Evolutionary conservation across 2,113 vertebrate genomes (phyloP).

Genomic region (Daboia siamensis): DNA sequence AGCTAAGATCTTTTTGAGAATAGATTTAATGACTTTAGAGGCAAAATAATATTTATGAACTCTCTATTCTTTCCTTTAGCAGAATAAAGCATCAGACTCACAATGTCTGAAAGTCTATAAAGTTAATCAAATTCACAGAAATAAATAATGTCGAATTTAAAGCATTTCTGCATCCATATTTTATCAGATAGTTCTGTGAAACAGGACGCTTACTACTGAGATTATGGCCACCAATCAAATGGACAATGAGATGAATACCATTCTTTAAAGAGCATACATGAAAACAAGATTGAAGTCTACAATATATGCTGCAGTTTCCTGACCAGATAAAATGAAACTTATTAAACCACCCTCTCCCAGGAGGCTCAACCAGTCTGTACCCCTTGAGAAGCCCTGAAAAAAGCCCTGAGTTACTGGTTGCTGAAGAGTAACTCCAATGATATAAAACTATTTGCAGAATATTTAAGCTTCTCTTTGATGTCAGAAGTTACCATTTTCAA

Average conservation of each 20-base stretch:
- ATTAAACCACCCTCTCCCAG: not conserved
- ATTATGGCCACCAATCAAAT: not conserved
- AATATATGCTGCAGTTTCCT: not conserved
- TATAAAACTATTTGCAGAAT: not conserved
- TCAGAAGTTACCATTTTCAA: not conserved
- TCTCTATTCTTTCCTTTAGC: not conserved
- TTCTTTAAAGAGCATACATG: not conserved
- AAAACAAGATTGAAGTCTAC: not conserved
- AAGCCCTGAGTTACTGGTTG: not conserved
- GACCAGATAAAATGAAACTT: not conserved
- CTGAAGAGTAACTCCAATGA: not conserved
- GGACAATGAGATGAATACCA: not conserved
- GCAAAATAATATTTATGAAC: not conserved
- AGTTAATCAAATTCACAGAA: not conserved
- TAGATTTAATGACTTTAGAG: not conserved
- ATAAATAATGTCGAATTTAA: not conserved
- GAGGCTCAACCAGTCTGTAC: not conserved
- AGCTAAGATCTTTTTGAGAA: not conserved
- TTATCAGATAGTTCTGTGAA: not conserved
- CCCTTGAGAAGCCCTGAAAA: not conserved
- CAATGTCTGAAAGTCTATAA: not conserved
- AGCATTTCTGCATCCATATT: not conserved
- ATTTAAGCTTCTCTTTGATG: not conserved
- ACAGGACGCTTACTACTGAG: not conserved
- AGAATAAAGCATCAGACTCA: not conserved